Percentiles rank a stretch among this genome's conserved stretches.
Evolutionary conservation across 2,797 vertebrate genomes (phyloP).

Genomic region (Prunella strophiata): DNA sequence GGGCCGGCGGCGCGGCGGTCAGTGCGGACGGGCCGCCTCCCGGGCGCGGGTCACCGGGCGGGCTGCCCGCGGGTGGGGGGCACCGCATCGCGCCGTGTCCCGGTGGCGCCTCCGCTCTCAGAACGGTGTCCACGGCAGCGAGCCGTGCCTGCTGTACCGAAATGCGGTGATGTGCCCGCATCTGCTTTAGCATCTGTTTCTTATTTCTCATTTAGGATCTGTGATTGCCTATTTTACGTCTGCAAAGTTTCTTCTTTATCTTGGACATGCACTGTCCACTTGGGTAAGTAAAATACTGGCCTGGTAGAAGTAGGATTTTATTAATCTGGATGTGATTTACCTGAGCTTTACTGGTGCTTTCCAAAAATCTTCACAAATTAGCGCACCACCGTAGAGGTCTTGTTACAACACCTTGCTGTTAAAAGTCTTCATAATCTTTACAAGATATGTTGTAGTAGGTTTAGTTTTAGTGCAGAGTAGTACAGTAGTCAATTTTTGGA

Average conservation of each 20-base stretch:
- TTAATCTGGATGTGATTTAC: accelerated
- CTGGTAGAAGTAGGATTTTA: background rate
- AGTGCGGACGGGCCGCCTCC: background rate
- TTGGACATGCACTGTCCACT: constrained; percentile 93
- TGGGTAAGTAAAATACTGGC: constrained; percentile 84
- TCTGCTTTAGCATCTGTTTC: background rate
- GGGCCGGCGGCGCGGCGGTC: no score
- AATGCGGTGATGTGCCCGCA: background rate
- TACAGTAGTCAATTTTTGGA: accelerated
- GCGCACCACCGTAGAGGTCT: accelerated
- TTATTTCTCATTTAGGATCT: constrained; percentile 66
- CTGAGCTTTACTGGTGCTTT: accelerated
- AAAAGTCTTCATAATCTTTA: accelerated
- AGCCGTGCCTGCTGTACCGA: accelerated
- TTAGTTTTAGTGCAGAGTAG: background rate
- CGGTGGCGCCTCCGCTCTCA: accelerated
- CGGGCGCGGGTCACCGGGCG: background rate
- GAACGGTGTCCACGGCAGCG: accelerated
- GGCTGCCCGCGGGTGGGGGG: background rate
- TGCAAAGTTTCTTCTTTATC: constrained; percentile 93
- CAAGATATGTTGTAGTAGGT: accelerated
- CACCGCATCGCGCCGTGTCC: background rate
- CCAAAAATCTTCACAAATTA: background rate
- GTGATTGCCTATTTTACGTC: constrained; percentile 82
- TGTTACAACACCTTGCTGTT: accelerated